phyloP scores from a whole-genome alignment of 2,888 invertebrate genomes.

The Hydropsyche betteni region DNA sequence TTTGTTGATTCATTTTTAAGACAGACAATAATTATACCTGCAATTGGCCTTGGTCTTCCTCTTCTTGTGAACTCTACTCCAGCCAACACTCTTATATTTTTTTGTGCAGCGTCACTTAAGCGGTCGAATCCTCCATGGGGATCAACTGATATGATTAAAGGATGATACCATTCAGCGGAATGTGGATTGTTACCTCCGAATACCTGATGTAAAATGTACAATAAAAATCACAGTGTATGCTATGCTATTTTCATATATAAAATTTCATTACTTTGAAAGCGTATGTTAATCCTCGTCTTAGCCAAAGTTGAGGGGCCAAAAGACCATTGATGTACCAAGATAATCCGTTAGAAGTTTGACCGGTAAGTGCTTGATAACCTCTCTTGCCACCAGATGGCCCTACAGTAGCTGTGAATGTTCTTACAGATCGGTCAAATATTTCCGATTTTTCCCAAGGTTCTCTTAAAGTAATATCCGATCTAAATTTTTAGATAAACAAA shows the following conservation, averaged over 20 bases:
- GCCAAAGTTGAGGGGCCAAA: constrained; percentile 86
- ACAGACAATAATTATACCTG: constrained; percentile 62
- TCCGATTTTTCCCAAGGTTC: constrained; percentile 71
- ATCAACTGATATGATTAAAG: constrained; percentile 87
- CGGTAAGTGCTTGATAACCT: constrained; percentile 79
- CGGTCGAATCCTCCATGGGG: constrained; percentile 84
- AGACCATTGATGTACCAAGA: constrained; percentile 95
- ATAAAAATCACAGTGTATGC: not conserved
- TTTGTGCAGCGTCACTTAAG: constrained; percentile 74
- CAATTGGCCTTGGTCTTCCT: constrained; percentile 80
- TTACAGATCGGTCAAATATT: constrained; percentile 75
- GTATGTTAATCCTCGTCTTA: constrained; percentile 86
- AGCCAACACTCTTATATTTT: constrained; percentile 77
- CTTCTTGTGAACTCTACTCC: constrained; percentile 85
- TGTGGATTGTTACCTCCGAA: constrained; percentile 90
- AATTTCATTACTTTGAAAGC: constrained; percentile 70
- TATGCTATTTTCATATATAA: too few species aligned
- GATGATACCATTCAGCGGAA: constrained; percentile 85
- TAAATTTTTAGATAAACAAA: constrained; percentile 35
- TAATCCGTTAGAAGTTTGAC: constrained; percentile 74
- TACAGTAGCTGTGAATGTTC: constrained; percentile 81
- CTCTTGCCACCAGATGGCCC: constrained; percentile 85
- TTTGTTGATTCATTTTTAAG: not conserved
- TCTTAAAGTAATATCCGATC: constrained; percentile 51
- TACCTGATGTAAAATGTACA: constrained; percentile 58